phyloP scores from a whole-genome alignment of 2,113 vertebrate species.

The Anarrhichthys ocellatus region DNA sequence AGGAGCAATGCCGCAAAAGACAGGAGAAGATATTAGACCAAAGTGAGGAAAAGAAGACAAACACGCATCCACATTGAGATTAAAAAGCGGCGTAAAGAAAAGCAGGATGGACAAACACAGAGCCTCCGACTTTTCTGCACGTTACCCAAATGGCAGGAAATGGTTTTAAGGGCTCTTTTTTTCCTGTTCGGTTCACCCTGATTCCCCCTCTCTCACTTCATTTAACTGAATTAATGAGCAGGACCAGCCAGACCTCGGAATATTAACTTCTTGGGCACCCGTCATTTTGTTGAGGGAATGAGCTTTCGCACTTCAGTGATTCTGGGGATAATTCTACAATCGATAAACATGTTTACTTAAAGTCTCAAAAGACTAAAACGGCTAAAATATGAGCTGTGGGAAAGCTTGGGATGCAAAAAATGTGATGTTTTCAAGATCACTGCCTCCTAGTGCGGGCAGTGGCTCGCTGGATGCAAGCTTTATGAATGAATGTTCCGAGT shows the following conservation, averaged over 20 bases:
- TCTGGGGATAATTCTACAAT: constrained; percentile 26
- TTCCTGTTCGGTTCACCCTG: constrained; percentile 74
- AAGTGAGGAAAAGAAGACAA: constrained; percentile 23
- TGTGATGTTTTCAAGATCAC: background rate
- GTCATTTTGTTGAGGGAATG: constrained; percentile 39
- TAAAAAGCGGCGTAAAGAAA: background rate
- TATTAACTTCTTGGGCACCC: constrained; percentile 55
- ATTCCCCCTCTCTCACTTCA: constrained; percentile 85
- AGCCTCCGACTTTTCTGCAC: constrained; percentile 47
- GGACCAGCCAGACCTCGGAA: constrained; percentile 71
- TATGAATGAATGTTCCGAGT: constrained; percentile 49
- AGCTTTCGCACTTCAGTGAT: constrained; percentile 28
- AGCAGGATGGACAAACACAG: constrained; percentile 13
- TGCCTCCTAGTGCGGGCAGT: background rate
- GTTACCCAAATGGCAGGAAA: constrained; percentile 77
- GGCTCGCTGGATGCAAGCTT: constrained; percentile 12
- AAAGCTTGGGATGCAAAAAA: background rate
- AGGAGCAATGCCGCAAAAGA: background rate
- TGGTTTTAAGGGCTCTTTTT: constrained; percentile 72
- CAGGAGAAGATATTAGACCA: background rate
- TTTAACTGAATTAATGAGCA: constrained; percentile 88
- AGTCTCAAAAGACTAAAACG: background rate
- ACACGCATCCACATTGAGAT: background rate
- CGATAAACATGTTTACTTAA: constrained; percentile 25
- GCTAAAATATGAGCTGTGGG: background rate